Conservation (phyloP, 2,113 vertebrate genomes). For the Heteronetta atricapilla region DNA sequence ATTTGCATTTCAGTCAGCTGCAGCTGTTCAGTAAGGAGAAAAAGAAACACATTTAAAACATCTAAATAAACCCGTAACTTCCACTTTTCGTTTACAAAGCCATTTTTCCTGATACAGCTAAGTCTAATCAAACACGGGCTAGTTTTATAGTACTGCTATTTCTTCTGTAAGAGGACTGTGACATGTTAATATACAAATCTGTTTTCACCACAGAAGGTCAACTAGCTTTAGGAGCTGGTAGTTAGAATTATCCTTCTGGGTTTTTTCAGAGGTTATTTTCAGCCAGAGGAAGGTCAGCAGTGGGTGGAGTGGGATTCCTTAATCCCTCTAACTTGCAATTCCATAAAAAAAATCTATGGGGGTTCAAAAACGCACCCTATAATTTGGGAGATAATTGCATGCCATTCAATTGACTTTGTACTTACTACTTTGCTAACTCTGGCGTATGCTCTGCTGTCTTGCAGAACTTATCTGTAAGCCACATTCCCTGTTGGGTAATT, state of each 20-base stretch:
- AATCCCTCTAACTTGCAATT: neutral
- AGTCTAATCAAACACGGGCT: neutral
- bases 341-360: neutral
- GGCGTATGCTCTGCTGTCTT: neutral
- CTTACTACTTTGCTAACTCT: neutral
- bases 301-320: neutral
- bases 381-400: conserved; percentile 35
- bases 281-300: conserved; percentile 23
- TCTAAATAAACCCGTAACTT: neutral
- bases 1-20: neutral
- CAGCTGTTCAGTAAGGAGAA: neutral
- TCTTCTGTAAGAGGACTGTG: neutral
- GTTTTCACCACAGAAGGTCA: neutral
- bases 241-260: neutral
- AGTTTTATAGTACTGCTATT: neutral
- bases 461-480: conserved; percentile 5
- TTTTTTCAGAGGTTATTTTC: neutral
- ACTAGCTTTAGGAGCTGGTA: neutral
- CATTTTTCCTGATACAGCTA: neutral
- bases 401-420: conserved; percentile 12
- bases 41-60: neutral
- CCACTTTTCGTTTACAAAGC: neutral
- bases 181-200: neutral
- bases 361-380: neutral
- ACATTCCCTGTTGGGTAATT: conserved; percentile 2